These are phyloP conservation scores for Steinernema feltiae DNA, from an alignment of 1,140 invertebrate species.

Conservation along the genomic window DNA sequence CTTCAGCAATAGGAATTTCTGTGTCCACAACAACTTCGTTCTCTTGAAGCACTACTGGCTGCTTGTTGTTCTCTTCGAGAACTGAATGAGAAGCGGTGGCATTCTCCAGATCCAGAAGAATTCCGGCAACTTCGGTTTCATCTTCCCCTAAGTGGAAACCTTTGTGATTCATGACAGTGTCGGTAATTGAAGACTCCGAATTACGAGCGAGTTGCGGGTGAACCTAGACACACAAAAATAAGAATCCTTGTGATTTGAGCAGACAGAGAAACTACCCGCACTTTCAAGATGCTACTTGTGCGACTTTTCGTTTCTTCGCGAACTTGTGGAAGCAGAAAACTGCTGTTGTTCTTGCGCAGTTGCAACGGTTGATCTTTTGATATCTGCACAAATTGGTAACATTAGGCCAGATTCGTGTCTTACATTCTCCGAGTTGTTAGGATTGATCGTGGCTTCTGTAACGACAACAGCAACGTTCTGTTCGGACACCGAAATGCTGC, in stretches of 20 bases:
- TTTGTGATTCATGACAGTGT: background rate
- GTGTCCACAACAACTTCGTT: too few relatives aligned
- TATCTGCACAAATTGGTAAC: background rate
- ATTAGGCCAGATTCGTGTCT: background rate
- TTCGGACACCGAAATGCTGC: background rate
- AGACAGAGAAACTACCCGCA: background rate
- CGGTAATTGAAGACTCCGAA: background rate
- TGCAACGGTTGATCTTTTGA: background rate
- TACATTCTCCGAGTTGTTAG: background rate
- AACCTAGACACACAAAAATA: background rate
- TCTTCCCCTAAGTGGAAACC: background rate
- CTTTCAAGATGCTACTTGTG: background rate
- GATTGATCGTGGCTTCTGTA: too few relatives aligned
- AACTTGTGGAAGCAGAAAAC: background rate
- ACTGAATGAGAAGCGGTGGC: background rate
- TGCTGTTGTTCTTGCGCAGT: conserved; percentile 4
- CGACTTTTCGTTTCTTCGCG: conserved; percentile 3
- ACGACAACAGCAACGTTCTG: background rate
- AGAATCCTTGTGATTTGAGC: background rate
- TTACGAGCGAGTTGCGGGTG: background rate
- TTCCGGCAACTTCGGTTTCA: background rate
- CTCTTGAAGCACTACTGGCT: too few relatives aligned
- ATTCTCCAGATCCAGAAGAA: background rate
- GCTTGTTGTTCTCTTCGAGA: background rate
- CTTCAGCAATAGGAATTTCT: too few relatives aligned